Evolutionary conservation across 2,113 vertebrate species (phyloP).

Genomic region (Loxodonta africana): DNA sequence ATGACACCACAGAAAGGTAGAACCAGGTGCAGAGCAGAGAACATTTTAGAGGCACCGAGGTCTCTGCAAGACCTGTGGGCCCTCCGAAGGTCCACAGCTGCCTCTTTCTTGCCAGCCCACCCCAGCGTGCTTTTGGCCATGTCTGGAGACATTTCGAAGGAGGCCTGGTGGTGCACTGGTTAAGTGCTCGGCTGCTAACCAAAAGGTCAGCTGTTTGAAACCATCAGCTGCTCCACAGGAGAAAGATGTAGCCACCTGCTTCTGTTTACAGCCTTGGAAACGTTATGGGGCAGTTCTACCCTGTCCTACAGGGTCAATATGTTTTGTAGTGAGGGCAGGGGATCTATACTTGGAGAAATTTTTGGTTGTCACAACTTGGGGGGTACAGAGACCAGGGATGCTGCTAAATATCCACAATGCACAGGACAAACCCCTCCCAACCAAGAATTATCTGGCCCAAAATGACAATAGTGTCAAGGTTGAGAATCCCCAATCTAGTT

Average conservation of each 20-base stretch:
- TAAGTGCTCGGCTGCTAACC: too few relatives aligned
- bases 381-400: not conserved
- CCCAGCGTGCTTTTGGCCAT: rapidly evolving
- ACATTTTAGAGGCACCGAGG: not conserved
- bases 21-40: not conserved
- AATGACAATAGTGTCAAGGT: rapidly evolving
- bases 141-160: too few relatives aligned
- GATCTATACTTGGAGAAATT: not conserved
- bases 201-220: too few relatives aligned
- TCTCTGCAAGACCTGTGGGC: not conserved
- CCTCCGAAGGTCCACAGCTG: not conserved
- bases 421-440: not conserved
- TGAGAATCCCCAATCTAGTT: not conserved
- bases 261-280: too few relatives aligned
- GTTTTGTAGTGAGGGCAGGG: too few relatives aligned
- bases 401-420: rapidly evolving
- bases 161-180: too few relatives aligned
- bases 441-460: not conserved
- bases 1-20: not conserved
- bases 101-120: not conserved
- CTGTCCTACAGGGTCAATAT: too few relatives aligned
- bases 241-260: too few relatives aligned
- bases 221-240: too few relatives aligned
- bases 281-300: too few relatives aligned
- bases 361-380: not conserved